Evolutionary conservation across 1,140 invertebrate genomes (phyloP), one percentile per base, ranked within the genome.

Genomic region (Colletes latitarsis): DNA sequence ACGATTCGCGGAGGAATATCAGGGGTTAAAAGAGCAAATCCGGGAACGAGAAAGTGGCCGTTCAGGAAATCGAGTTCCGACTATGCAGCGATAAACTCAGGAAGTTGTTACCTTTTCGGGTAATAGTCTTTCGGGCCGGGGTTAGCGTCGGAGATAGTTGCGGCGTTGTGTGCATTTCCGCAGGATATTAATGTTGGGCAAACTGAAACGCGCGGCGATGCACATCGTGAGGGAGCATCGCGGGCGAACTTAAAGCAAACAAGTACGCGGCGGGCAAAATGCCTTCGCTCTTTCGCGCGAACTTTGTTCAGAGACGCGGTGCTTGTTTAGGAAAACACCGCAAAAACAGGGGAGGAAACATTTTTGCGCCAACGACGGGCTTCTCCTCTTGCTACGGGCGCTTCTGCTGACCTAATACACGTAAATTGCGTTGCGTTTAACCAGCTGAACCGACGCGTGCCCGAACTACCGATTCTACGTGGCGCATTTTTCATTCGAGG

Each of bases 131-230:
- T 66, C 15, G n/a, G 52, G 52, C 12, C 30, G 60, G 72, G 53
- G 15, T 30, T 30, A 80, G 52, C 41, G 49, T 49, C 21, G 19
- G 52, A 49, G 68, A 78, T 52, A n/a, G 67, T 63, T 57, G 21
- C 68, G 76, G 66, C 74, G 62, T 41, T 67, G 77, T 74, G 30
- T 21, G 52, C 70, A 67, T 80, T 74, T 74, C 62, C 21, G 41
- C 62, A 74, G 52, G 77, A 80, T 80, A 74, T 80, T 80, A 80
- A 80, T 74, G 71, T 64, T 66, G 62, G 77, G 63, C 71, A 80
- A 80, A 80, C 52, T 80, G 77, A 74, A 80, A 49, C 62, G 76
- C 41, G 77, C 57, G 67, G 43, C 43, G 19, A 30, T 30, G 46
- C 21, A 46, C 46, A 30, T 30, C 30, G 30, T 30, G 30, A 30